Conservation (phyloP, 2,113 vertebrate species). For the Psilopsiagon aurifrons region DNA sequence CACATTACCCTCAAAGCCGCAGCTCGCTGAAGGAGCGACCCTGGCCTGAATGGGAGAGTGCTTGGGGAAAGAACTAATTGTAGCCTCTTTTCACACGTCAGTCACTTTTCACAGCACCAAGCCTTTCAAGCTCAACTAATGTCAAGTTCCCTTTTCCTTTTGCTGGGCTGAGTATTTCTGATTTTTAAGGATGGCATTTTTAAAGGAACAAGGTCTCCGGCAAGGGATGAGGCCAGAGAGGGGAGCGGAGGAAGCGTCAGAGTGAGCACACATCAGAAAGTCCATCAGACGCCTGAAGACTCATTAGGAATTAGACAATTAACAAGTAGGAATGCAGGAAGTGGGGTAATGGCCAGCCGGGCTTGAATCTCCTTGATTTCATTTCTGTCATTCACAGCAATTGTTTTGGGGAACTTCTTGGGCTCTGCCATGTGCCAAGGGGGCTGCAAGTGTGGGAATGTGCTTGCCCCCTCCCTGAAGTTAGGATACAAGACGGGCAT, state of each 20-base stretch:
- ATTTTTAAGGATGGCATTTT: conserved; percentile 62
- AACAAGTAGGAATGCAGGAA: conserved; percentile 65
- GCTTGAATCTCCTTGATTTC: conserved; percentile 51
- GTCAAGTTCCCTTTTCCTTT: conserved; percentile 70
- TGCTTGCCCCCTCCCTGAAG: neutral
- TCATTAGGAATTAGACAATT: conserved; percentile 67
- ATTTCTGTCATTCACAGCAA: conserved; percentile 37
- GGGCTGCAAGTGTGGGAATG: neutral
- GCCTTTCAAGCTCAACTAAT: conserved; percentile 79
- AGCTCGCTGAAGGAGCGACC: conserved; percentile 76
- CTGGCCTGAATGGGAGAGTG: conserved; percentile 78
- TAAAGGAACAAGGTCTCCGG: conserved; percentile 64
- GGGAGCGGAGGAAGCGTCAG: conserved; percentile 21
- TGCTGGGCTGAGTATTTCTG: conserved; percentile 63
- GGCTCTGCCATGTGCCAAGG: neutral
- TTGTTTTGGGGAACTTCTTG: neutral
- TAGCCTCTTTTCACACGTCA: conserved; percentile 86
- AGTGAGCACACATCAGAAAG: conserved; percentile 35
- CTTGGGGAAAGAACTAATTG: conserved; percentile 85
- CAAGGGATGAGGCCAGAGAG: conserved; percentile 25
- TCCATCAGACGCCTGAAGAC: conserved; percentile 30
- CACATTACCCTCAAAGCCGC: conserved; percentile 84
- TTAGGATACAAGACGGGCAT: fast-evolving
- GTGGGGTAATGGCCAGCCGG: conserved; percentile 47
- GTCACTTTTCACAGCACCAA: conserved; percentile 78